Evolutionary conservation across 2,888 invertebrate genomes (phyloP).

Genomic region (Sericinus montela): DNA sequence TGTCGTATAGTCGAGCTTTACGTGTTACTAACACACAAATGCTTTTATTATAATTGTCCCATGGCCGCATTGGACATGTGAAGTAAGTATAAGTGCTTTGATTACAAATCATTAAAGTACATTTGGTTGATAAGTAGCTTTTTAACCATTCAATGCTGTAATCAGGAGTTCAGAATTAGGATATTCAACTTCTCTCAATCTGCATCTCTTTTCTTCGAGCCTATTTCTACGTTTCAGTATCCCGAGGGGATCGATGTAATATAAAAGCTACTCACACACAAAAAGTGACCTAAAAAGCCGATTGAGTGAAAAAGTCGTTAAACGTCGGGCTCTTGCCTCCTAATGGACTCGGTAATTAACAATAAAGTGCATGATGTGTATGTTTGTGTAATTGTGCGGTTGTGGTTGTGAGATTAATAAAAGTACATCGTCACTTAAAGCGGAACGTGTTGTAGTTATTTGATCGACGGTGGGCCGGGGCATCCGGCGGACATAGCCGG

Average conservation of each 20-base stretch:
- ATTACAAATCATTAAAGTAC: too few species aligned
- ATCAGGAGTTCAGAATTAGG: too few species aligned
- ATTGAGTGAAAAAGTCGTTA: constrained; percentile 13
- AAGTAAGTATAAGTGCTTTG: too few species aligned
- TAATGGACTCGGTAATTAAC: constrained; percentile 13
- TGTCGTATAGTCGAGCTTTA: too few species aligned
- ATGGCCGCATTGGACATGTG: too few species aligned
- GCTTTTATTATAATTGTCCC: too few species aligned
- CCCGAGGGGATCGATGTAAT: neutral
- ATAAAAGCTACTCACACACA: neutral
- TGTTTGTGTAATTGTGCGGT: neutral
- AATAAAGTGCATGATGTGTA: constrained; percentile 6
- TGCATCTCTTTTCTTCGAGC: too few species aligned
- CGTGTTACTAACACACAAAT: too few species aligned
- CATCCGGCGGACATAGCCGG: constrained; percentile 62
- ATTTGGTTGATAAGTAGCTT: too few species aligned
- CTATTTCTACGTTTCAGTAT: too few species aligned
- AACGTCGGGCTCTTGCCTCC: constrained; percentile 1
- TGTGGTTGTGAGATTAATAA: constrained; percentile 12
- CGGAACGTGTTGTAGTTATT: constrained; percentile 13
- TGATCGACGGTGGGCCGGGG: constrained; percentile 46
- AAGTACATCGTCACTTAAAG: constrained; percentile 12
- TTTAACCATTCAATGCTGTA: too few species aligned
- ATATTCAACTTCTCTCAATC: too few species aligned
- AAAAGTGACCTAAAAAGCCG: constrained; percentile 2